Evolutionary conservation across 1,140 invertebrate genomes (phyloP).

Genomic region (Caerostris extrusa): DNA sequence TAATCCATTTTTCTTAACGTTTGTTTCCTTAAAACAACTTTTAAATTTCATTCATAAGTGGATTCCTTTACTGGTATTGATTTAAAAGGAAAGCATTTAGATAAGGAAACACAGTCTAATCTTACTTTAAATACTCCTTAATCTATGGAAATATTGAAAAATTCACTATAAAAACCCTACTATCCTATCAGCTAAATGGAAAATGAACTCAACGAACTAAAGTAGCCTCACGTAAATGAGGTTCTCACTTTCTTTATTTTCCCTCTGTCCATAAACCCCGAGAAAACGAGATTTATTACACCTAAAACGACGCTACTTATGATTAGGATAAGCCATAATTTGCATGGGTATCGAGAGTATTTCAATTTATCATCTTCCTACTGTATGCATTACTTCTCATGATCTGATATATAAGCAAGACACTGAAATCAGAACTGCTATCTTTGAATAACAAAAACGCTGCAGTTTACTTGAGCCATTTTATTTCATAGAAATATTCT

Average conservation of each 20-base stretch:
- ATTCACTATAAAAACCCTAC: not conserved
- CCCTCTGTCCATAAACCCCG: not conserved
- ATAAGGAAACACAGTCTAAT: not conserved
- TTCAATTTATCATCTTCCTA: not conserved
- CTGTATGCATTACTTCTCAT: not conserved
- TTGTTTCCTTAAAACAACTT: not conserved
- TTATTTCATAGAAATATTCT: not conserved
- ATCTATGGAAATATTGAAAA: not conserved
- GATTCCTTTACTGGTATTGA: not conserved
- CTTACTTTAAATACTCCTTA: not conserved
- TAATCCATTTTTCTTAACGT: not conserved
- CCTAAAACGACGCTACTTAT: not conserved
- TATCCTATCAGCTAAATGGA: slow-evolving; percentile 34
- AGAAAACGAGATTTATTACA: not conserved
- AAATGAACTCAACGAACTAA: slow-evolving; percentile 43
- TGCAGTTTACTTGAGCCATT: not conserved
- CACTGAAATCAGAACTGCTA: not conserved
- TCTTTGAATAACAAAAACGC: not conserved
- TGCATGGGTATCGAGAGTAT: not conserved
- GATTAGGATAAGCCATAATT: not conserved
- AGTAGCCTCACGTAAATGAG: not conserved
- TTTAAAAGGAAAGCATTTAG: not conserved
- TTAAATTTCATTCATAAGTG: not conserved
- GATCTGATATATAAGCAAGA: slow-evolving; percentile 19
- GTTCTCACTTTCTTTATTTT: not conserved